Evolutionary conservation across 2,113 vertebrate genomes (phyloP), one percentile per base, ranked within the genome.

Genomic region (Asarcornis scutulata): DNA sequence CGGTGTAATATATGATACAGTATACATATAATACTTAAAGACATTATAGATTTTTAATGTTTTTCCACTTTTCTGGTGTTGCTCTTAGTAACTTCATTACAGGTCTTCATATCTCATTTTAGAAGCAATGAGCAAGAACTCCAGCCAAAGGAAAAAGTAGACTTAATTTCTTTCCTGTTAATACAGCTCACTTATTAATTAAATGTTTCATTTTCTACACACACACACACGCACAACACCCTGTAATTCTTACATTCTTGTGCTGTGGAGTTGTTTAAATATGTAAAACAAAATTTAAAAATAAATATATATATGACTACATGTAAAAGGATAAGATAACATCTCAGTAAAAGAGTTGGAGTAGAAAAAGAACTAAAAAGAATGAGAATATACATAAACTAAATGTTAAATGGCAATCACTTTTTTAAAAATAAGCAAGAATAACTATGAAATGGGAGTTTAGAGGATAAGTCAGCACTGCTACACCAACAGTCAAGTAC

Each of bases 181-280:
- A 29, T 38, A 36, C 31, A 14, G 29, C 44, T 79, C 11, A n/a
- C 32, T 23, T 78, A 17, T 40, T 46, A 27, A 40, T 40, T 21
- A 40, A 48, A 10, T 14, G 18, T 36, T 34, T 76, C 42, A 48
- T 8, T 40, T 64, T 63, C 36, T 36, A 34, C 36, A 8, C 5
- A 31, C 52, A 3, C 3, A 6, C 46, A 2, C 3, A 6, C 46
- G 21, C 46, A 21, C 20, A n/a, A n/a, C 13, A 6, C 17, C 36
- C 27, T 48, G 20, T 38, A 36, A 62, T 63, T 36, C 46, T 63
- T 46, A 29, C 22, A 17, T n/a, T 64, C 29, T 52, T 80, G 23
- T 38, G 29, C 23, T 55, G 36, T 32, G 32, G 62, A 80, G 27
- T 66, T 60, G 26, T 22, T 62, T 77, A 18, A 9, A 17, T 3